phyloP scores from a whole-genome alignment of 2,797 vertebrate species.

The Bucorvus abyssinicus region DNA sequence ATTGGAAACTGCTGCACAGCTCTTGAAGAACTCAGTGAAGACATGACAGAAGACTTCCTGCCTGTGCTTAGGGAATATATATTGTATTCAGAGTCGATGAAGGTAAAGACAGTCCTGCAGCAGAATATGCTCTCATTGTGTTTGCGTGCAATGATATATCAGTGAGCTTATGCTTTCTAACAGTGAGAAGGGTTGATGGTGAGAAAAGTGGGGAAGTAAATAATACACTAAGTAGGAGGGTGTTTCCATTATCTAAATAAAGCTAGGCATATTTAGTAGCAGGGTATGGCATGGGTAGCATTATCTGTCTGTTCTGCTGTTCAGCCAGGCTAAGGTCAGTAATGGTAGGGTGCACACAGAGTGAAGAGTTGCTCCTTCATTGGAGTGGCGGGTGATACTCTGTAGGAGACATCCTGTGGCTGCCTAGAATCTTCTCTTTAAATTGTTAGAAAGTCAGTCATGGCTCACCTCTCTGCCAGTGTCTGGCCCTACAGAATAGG shows the following conservation, averaged over 20 bases:
- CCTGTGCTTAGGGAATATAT: constrained; percentile 94
- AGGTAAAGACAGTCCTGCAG: constrained; percentile 77
- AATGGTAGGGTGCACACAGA: background rate
- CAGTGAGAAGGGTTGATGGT: background rate
- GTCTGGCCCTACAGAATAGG: background rate
- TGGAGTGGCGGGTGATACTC: background rate
- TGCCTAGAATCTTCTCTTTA: background rate
- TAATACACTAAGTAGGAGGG: background rate
- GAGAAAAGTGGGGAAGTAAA: background rate
- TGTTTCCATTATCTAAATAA: background rate
- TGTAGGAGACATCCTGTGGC: background rate
- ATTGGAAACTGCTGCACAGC: constrained; percentile 84
- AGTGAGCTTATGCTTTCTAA: background rate
- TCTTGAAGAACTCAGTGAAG: constrained; percentile 91
- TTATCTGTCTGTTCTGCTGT: background rate
- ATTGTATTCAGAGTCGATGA: constrained; percentile 95
- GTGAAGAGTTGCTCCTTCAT: background rate
- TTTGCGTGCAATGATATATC: background rate
- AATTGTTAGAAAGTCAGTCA: background rate
- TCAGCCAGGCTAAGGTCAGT: background rate
- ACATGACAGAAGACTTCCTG: constrained; percentile 92
- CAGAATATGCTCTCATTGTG: background rate
- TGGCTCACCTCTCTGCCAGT: background rate
- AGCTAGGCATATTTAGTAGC: background rate
- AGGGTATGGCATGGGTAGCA: background rate